A percentile compares a stretch with the other conserved stretches of the same genome.
phyloP scores from a whole-genome alignment of 2,113 vertebrate species.

The Steatornis caripensis region DNA sequence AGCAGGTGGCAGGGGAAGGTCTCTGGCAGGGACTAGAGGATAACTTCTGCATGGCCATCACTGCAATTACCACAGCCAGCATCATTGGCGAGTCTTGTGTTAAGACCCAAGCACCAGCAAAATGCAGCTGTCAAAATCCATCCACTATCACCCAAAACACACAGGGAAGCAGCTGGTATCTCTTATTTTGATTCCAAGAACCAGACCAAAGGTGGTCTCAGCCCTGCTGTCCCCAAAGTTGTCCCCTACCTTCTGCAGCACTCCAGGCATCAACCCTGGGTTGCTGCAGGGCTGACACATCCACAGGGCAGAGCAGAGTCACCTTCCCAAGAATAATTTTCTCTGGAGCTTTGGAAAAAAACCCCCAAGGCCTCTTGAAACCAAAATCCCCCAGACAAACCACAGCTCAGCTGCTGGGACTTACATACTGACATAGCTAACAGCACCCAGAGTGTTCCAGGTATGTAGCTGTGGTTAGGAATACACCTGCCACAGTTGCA shows the following conservation, averaged over 20 bases:
- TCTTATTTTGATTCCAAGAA: not conserved
- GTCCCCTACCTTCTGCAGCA: not conserved
- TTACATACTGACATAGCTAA: not conserved
- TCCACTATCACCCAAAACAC: not conserved
- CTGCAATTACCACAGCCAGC: not conserved
- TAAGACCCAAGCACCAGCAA: not conserved
- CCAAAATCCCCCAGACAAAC: not conserved
- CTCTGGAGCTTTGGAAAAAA: not conserved
- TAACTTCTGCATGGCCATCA: not conserved
- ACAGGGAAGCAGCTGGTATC: not conserved
- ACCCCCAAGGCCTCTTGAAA: not conserved
- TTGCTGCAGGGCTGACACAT: not conserved
- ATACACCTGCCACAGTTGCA: not conserved
- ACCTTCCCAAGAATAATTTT: not conserved
- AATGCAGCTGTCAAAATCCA: not conserved
- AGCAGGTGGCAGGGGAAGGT: not conserved
- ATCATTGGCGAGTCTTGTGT: not conserved
- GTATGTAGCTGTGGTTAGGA: not conserved
- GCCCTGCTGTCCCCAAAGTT: not conserved
- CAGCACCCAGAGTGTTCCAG: not conserved
- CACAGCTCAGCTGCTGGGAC: not conserved
- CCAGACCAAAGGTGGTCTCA: not conserved
- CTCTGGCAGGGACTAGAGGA: not conserved
- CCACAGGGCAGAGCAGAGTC: not conserved
- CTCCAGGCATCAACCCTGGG: not conserved